Evolutionary conservation across 2,113 vertebrate genomes (phyloP).

Genomic region (Chaetodon auriga): DNA sequence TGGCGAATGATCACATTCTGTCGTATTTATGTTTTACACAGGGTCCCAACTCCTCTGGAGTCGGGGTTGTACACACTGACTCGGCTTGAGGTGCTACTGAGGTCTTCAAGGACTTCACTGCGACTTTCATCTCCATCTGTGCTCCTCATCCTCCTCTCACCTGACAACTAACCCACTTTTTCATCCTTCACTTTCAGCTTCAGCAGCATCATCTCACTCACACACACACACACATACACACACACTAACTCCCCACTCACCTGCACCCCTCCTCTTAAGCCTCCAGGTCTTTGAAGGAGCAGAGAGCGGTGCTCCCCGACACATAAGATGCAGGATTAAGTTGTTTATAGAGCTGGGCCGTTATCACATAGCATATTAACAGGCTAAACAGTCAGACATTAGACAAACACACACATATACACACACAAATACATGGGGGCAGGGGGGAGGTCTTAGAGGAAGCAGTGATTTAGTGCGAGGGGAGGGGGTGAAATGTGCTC

Average conservation of each 20-base stretch:
- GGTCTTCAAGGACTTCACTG: neutral
- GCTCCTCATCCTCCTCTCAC: conserved; percentile 1
- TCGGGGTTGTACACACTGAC: neutral
- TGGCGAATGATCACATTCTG: too few relatives aligned
- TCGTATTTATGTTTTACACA: too few relatives aligned
- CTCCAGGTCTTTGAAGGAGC: conserved; percentile 52
- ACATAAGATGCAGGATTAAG: conserved; percentile 62
- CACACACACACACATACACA: neutral
- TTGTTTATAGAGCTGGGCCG: conserved; percentile 58
- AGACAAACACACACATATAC: conserved; percentile 33
- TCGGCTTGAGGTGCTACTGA: neutral
- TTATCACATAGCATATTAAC: conserved; percentile 63
- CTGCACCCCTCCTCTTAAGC: conserved; percentile 48
- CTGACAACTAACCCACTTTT: neutral
- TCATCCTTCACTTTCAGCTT: neutral
- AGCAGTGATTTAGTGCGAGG: conserved; percentile 1
- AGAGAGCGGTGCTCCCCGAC: conserved; percentile 22
- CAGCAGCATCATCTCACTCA: neutral
- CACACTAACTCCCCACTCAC: conserved; percentile 8
- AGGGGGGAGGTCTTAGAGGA: conserved; percentile 6
- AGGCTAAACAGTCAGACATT: conserved; percentile 43
- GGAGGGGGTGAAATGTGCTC: conserved; percentile 31
- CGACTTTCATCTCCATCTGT: conserved; percentile 6
- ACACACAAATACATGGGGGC: conserved; percentile 5
- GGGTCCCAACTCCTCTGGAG: too few relatives aligned